Base-by-base conservation (phyloP, 2,113 vertebrate genomes). In the Seriola quinqueradiata region DNA sequence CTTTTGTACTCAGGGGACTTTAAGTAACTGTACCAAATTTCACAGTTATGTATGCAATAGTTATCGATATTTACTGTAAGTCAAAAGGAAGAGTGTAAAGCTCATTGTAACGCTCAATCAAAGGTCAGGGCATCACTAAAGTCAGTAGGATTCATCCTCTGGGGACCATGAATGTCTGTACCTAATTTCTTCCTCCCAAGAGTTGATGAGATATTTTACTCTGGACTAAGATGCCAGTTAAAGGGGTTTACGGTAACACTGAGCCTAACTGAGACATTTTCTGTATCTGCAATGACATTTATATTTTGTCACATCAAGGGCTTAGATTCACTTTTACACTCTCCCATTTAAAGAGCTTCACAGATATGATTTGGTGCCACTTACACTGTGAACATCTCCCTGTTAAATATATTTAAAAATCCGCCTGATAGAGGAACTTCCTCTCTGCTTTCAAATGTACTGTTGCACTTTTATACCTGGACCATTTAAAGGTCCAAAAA, bases 401-500 rank as follows among this genome's bases (percentile, higher is more conserved):
- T 28, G 5, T 68, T 52, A 78, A 87, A 77, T 70, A 23, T 55
- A 59, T 77, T 59, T 70, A 32, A 82, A 90, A 90, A 81, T 28
- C 21, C 17, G 34, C 70, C 68, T 79, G 36, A 25, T 44, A 36
- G 71, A 73, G 48, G 58, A 81, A 58, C 68, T 79, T 70, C 50
- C 34, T 60, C 28, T 70, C 66, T 71, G 54, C 82, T 81, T 79
- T 84, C 57, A 73, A 71, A 87, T 17, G 5, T 66, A 76, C 59
- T 75, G 68, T 55, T 84, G 72, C 77, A 74, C 77, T 82, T 90
- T 84, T 75, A 90, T 81, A 81, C 12, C 54, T 66, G 55, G 32
- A 32, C 40, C 80, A 67, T 87, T 84, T 87, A 74, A 76, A 82
- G 59, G 89, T 72, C 61, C 11, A 72, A 73, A 85, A 84, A 84